Percentiles rank a stretch among this genome's conserved stretches.
Evolutionary conservation across 2,113 vertebrate genomes (phyloP).

Genomic region (Planiliza haematocheilus): DNA sequence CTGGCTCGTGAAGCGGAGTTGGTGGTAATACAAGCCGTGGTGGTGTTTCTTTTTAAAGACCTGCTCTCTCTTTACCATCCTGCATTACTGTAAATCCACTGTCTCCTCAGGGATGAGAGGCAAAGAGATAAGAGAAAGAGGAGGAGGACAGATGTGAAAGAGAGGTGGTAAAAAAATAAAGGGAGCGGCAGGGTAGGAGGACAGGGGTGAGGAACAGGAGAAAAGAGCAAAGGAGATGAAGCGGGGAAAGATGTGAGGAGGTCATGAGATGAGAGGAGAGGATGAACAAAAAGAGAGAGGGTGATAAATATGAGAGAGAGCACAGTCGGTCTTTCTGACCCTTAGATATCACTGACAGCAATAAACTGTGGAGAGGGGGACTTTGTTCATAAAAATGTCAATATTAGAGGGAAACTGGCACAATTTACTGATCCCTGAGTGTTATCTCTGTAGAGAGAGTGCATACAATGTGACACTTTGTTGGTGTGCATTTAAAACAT

Average conservation of each 20-base stretch:
- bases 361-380: conserved; percentile 23
- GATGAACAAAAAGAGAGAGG: conserved; percentile 26
- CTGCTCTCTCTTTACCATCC: conserved; percentile 55
- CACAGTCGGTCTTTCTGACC: conserved; percentile 39
- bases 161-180: conserved; percentile 35
- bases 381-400: conserved; percentile 39
- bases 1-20: conserved; percentile 48
- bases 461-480: conserved; percentile 15
- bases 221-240: conserved; percentile 34
- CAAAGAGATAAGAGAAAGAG: conserved; percentile 54
- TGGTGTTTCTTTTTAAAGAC: conserved; percentile 72
- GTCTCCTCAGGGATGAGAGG: conserved; percentile 68
- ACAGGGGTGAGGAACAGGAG: conserved; percentile 6
- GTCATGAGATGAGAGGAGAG: conserved; percentile 39
- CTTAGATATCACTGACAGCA: conserved; percentile 48
- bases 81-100: conserved; percentile 72
- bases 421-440: conserved; percentile 35
- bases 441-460: conserved; percentile 13
- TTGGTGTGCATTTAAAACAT: conserved; percentile 1
- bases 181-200: conserved; percentile 7
- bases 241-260: conserved; percentile 24
- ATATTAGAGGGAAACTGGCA: conserved; percentile 30
- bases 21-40: conserved; percentile 61
- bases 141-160: conserved; percentile 50
- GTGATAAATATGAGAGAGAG: conserved; percentile 34